Evolutionary conservation across 2,888 invertebrate species (phyloP), one percentile per base, ranked within the genome.

Genomic region (Dynastes hyllus): DNA sequence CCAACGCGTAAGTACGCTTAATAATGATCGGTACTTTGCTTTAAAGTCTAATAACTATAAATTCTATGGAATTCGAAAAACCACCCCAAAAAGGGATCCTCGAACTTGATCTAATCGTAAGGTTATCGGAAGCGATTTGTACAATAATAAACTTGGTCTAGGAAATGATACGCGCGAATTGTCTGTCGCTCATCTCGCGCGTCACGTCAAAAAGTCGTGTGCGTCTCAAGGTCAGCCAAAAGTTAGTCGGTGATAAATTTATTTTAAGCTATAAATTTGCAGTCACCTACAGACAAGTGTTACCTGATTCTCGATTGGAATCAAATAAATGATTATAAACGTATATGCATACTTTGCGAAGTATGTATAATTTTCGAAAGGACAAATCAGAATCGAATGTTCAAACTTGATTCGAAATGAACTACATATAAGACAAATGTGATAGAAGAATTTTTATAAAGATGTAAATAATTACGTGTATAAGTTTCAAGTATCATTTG

Each of bases 211-310:
- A 58, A 16, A 58, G 8, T 13, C 27, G 55, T 58, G 22, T 8
- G n/a, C 55, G 55, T 58, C 55, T 58, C 55, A 58, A 27, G 16
- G 55, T 58, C 55, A 22, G 16, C 16, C 22, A 58, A 58, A 58
- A 58, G 22, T 58, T 22, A 27, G 22, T 22, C 16, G 8, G 0
- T 2, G 8, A 58, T 16, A 22, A 22, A 58, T 5, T 55, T 55
- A 55, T 55, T 55, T 55, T 55, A 22, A 55, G 22, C 8, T 22
- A 55, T 55, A 55, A 22, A 16, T 22, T 45, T 45, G 45, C 45
- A 6, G 45, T 11, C 2, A 45, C 45, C 11, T 9, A 55, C 9
- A 1, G 22, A 22, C 55, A n/a, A 55, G 8, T 55, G 55, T 22
- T 22, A 55, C 8, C 6, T 8, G 9, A 22, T 55, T 55, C 8